Percentiles rank a stretch among this genome's conserved stretches.
phyloP scores from a whole-genome alignment of 2,888 invertebrate species.

The Lithophane semibrunnea region DNA sequence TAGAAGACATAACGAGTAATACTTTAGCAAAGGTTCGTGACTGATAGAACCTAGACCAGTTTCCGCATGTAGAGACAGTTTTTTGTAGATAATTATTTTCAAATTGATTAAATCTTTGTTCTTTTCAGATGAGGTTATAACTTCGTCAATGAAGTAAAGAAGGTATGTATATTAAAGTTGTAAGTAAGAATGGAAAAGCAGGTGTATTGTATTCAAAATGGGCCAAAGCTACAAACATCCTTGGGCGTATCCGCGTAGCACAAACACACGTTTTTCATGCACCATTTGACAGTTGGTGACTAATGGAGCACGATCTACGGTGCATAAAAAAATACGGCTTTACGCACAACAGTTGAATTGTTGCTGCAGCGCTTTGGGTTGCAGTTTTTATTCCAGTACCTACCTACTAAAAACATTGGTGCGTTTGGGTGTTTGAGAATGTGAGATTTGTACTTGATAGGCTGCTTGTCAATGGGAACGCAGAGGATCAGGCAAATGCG shows the following conservation, averaged over 20 bases:
- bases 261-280: conserved; percentile 3
- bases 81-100: neutral
- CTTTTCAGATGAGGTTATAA: neutral
- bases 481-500: neutral
- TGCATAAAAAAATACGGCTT: neutral
- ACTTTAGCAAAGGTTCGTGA: neutral
- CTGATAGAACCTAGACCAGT: neutral
- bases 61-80: neutral
- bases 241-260: conserved; percentile 14
- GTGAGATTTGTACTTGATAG: neutral
- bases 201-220: neutral
- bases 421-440: neutral
- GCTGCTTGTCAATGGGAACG: neutral
- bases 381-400: neutral
- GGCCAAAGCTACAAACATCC: neutral
- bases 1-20: neutral
- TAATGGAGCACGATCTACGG: conserved; percentile 20
- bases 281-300: conserved; percentile 22
- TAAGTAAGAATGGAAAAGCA: neutral
- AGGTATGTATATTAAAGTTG: neutral
- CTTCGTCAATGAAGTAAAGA: neutral
- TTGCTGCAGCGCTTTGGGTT: neutral
- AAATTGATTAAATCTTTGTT: neutral
- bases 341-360: neutral
- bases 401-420: neutral